A percentile compares a stretch with the other conserved stretches of the same genome.
These are phyloP conservation scores for Anguilla megastoma DNA, from an alignment of 2,797 vertebrate genomes.

Conservation along the genomic window DNA sequence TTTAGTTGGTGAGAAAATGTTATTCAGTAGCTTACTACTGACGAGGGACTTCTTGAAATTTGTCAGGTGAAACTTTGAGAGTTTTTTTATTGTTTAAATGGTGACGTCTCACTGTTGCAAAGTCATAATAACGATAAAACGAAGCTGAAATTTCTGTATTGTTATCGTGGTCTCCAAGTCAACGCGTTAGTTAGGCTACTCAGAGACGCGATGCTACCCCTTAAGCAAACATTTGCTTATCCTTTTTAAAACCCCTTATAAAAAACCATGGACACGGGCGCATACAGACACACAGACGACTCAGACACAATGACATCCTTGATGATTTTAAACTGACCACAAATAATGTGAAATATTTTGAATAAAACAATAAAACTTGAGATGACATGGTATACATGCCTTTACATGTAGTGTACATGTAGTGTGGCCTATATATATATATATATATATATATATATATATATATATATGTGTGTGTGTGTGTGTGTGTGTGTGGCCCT, in stretches of 20 bases:
- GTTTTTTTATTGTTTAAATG: not conserved
- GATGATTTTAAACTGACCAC: not conserved
- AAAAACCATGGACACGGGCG: not conserved
- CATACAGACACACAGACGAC: not conserved
- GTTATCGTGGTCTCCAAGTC: not conserved
- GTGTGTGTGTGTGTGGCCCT: not conserved
- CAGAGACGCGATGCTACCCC: not conserved
- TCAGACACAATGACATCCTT: not conserved
- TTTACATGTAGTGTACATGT: too few species aligned
- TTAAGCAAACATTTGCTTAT: not conserved
- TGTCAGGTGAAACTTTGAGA: not conserved
- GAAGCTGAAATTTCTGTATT: not conserved
- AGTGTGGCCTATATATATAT: not conserved
- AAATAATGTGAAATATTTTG: not conserved
- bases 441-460: too few species aligned
- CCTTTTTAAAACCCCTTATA: not conserved
- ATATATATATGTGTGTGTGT: not conserved
- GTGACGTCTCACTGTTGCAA: not conserved
- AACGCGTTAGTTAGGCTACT: not conserved
- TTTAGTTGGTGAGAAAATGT: not conserved
- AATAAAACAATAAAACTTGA: not conserved
- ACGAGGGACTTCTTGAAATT: not conserved
- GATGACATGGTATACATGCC: too few species aligned
- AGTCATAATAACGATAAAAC: not conserved
- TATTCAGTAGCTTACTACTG: not conserved